Percentiles rank a stretch among this genome's conserved stretches.
Evolutionary conservation across 2,888 invertebrate species (phyloP).

Genomic region (Diaprepes abbreviatus): DNA sequence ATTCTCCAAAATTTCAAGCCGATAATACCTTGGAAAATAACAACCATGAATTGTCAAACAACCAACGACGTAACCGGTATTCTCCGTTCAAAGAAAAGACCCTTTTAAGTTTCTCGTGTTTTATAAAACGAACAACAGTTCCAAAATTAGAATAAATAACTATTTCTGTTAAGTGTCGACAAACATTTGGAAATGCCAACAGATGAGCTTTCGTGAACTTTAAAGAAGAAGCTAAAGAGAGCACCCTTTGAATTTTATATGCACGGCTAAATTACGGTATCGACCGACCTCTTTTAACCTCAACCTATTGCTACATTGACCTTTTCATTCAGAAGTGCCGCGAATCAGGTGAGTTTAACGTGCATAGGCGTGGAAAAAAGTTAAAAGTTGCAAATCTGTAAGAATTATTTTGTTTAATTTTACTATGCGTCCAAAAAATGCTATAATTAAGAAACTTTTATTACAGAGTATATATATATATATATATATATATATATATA

Average conservation of each 20-base stretch:
- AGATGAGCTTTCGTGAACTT: not conserved
- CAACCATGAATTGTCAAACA: no score
- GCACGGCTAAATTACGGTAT: not conserved
- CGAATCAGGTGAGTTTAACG: not conserved
- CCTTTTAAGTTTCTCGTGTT: no score
- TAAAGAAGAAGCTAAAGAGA: not conserved
- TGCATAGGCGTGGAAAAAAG: not conserved
- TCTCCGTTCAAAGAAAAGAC: no score
- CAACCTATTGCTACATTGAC: constrained; percentile 7
- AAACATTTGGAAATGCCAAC: not conserved
- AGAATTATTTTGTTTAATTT: no score
- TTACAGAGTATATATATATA: no score
- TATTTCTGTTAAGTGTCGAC: not conserved
- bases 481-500: no score
- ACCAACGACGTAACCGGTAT: no score
- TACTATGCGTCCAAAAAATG: no score
- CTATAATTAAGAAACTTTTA: no score
- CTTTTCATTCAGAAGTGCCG: not conserved
- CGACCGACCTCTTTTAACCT: not conserved
- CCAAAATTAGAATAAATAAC: not conserved
- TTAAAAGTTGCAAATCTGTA: not conserved
- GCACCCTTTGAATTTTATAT: constrained; percentile 7
- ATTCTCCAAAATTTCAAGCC: no score
- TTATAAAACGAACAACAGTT: no score
- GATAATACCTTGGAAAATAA: no score